Conservation (phyloP, 2,888 invertebrate species). For the Philereme vetulata region DNA sequence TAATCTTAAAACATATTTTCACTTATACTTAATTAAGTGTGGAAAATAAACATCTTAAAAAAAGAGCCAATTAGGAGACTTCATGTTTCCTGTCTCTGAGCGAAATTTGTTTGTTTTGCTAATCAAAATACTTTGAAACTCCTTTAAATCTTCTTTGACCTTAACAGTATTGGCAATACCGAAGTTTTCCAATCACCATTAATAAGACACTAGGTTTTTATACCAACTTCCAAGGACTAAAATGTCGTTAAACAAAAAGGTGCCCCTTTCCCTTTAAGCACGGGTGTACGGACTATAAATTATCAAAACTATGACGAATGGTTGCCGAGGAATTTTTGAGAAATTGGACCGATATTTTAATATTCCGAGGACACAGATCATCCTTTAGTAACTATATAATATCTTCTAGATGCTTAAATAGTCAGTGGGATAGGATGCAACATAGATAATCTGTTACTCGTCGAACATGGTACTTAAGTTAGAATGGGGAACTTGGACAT, state of each 20-base stretch:
- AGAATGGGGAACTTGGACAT: neutral
- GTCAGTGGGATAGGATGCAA: too few species aligned
- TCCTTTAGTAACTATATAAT: constrained; percentile 6
- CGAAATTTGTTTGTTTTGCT: constrained; percentile 31
- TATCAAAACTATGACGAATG: constrained; percentile 56
- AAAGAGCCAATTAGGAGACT: constrained; percentile 21
- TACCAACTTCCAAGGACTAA: constrained; percentile 28
- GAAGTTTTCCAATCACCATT: constrained; percentile 53
- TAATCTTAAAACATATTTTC: neutral
- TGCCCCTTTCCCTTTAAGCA: constrained; percentile 47
- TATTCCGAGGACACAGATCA: constrained; percentile 15
- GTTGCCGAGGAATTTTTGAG: constrained; percentile 48
- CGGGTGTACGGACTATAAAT: constrained; percentile 50
- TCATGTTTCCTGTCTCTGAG: constrained; percentile 13
- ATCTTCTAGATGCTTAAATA: neutral
- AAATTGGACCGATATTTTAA: constrained; percentile 23
- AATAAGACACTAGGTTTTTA: constrained; percentile 41
- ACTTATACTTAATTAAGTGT: too few species aligned
- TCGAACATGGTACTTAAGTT: too few species aligned
- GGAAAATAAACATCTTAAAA: too few species aligned
- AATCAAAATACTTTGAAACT: constrained; percentile 37
- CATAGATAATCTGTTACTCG: too few species aligned
- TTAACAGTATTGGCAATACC: constrained; percentile 33
- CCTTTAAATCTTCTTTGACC: constrained; percentile 35
- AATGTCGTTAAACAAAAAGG: constrained; percentile 50